Evolutionary conservation across 2,113 vertebrate species (phyloP).

Genomic region (Datnioides undecimradiatus): DNA sequence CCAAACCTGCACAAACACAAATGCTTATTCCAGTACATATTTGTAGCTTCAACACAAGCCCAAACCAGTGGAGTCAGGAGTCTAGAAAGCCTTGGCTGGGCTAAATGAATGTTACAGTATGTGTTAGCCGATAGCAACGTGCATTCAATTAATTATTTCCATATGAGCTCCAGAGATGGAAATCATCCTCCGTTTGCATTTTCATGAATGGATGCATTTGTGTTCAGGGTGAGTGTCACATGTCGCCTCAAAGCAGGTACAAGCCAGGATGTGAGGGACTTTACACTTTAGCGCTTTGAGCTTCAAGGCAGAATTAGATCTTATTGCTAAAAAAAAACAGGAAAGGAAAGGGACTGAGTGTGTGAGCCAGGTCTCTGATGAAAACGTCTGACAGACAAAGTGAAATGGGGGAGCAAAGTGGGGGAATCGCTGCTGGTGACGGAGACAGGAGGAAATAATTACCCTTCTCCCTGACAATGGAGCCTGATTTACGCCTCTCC

Average conservation of each 20-base stretch:
- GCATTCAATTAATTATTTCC: conserved; percentile 35
- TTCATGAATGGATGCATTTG: conserved; percentile 56
- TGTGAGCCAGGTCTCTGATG: conserved; percentile 21
- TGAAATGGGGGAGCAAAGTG: conserved; percentile 26
- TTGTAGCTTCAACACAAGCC: conserved; percentile 21
- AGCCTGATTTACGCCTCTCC: conserved; percentile 78
- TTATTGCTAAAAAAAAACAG: conserved; percentile 9
- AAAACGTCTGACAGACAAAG: conserved; percentile 25
- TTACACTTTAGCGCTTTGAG: background rate
- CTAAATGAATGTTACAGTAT: conserved; percentile 15
- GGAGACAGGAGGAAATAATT: conserved; percentile 79
- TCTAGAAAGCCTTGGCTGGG: conserved; percentile 39
- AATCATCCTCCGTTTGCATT: background rate
- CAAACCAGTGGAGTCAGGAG: conserved; percentile 62
- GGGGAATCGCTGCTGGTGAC: conserved; percentile 41
- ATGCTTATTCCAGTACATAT: conserved; percentile 21
- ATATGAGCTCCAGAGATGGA: conserved; percentile 11
- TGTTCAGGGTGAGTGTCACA: conserved; percentile 9
- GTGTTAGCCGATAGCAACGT: conserved; percentile 6
- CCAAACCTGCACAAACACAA: conserved; percentile 47
- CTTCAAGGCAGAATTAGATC: conserved; percentile 15
- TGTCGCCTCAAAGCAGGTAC: conserved; percentile 14
- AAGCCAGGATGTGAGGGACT: conserved; percentile 31
- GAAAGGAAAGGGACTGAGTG: background rate
- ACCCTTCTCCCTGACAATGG: conserved; percentile 69